Conservation (phyloP, 2,113 vertebrate genomes). For the Limnothrissa miodon region DNA sequence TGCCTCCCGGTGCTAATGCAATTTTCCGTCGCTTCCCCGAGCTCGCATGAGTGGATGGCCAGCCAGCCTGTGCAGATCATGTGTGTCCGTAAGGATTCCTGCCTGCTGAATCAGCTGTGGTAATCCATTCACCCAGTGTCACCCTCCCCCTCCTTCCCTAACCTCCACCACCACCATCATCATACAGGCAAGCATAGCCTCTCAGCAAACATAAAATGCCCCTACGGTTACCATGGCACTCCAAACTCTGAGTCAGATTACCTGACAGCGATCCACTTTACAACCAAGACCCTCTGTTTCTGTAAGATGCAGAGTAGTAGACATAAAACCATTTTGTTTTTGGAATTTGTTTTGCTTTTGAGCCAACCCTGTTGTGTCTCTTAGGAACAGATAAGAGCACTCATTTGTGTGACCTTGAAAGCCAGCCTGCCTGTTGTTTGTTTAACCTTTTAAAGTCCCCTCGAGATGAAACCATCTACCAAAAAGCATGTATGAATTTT, state of each 20-base stretch:
- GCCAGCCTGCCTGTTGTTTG: background rate
- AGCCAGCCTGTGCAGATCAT: background rate
- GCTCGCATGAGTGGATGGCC: background rate
- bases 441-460: background rate
- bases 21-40: background rate
- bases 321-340: background rate
- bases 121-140: background rate
- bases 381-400: background rate
- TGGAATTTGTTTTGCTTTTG: background rate
- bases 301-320: background rate
- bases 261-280: constrained; percentile 2
- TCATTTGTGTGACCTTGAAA: background rate
- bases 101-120: constrained; percentile 14
- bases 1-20: background rate
- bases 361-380: background rate
- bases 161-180: constrained; percentile 22
- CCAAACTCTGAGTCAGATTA: constrained; percentile 22
- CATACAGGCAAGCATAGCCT: background rate
- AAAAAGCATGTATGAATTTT: background rate
- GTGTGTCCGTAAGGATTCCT: background rate
- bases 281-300: background rate
- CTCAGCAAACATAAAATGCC: background rate
- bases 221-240: constrained; percentile 30
- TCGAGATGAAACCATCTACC: background rate
- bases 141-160: background rate